Evolutionary conservation across 1,140 invertebrate species (phyloP).

Genomic region (Drosophila aff.): DNA sequence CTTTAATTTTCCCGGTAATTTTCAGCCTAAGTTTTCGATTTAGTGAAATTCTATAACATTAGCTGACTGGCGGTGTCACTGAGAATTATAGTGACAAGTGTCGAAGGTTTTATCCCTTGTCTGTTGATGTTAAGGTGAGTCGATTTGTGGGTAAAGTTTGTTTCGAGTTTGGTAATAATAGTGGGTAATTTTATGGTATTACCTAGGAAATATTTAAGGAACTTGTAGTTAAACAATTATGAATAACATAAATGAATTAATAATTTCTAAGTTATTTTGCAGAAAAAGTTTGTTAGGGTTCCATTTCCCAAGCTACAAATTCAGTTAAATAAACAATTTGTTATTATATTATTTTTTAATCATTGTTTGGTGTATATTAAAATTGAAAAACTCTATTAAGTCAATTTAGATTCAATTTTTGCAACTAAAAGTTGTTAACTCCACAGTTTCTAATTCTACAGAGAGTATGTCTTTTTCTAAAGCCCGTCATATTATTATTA

Average conservation of each 20-base stretch:
- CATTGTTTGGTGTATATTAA: neutral
- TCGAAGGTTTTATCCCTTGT: neutral
- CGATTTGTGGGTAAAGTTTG: neutral
- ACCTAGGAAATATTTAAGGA: neutral
- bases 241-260: neutral
- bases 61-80: constrained; percentile 1
- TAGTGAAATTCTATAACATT: constrained; percentile 10
- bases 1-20: constrained; percentile 28
- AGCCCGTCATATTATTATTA: neutral
- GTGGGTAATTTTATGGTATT: neutral
- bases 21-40: constrained; percentile 6
- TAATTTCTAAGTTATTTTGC: neutral
- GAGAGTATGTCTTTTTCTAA: neutral
- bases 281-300: neutral
- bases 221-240: neutral
- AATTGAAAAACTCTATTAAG: no score
- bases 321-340: neutral
- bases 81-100: constrained; percentile 6
- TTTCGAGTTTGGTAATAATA: neutral
- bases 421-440: no score
- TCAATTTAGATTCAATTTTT: no score
- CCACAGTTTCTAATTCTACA: no score
- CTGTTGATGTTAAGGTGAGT: neutral
- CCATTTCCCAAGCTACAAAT: neutral
- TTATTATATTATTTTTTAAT: neutral